Evolutionary conservation across 1,140 invertebrate genomes (phyloP).

Genomic region (Drosophila punjabiensis): DNA sequence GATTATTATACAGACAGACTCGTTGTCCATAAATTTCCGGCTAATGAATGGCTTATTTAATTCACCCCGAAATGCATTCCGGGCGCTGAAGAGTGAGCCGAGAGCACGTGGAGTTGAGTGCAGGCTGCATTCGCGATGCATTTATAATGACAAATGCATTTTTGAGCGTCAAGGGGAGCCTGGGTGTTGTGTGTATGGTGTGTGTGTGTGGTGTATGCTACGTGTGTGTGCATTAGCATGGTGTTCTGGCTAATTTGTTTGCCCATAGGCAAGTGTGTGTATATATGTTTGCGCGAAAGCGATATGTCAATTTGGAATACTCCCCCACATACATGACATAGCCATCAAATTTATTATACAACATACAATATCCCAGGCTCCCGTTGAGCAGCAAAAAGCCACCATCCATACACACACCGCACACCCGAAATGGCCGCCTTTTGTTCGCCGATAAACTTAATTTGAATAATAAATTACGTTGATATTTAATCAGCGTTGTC

Average conservation of each 20-base stretch:
- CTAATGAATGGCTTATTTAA: slow-evolving; percentile 43
- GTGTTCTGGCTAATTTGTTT: slow-evolving; percentile 68
- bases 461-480: slow-evolving; percentile 83
- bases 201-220: background rate
- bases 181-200: slow-evolving; percentile 8
- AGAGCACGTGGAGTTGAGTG: slow-evolving; percentile 42
- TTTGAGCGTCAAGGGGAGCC: slow-evolving; percentile 51
- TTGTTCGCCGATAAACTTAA: slow-evolving; percentile 80
- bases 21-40: background rate
- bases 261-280: slow-evolving; percentile 19
- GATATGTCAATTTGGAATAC: slow-evolving; percentile 63
- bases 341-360: slow-evolving; percentile 67
- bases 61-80: slow-evolving; percentile 16
- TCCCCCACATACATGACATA: slow-evolving; percentile 20
- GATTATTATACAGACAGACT: slow-evolving; percentile 5
- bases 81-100: slow-evolving; percentile 21
- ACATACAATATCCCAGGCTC: slow-evolving; percentile 33
- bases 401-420: slow-evolving; percentile 30
- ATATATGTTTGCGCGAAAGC: slow-evolving; percentile 35
- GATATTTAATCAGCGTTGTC: slow-evolving; percentile 79
- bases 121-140: slow-evolving; percentile 44
- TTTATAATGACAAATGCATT: slow-evolving; percentile 70
- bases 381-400: background rate
- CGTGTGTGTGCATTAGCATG: slow-evolving; percentile 16
- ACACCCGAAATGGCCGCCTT: slow-evolving; percentile 40